Base-by-base conservation (phyloP, 2,888 invertebrate species). In the Lasioglossum marginatum region DNA sequence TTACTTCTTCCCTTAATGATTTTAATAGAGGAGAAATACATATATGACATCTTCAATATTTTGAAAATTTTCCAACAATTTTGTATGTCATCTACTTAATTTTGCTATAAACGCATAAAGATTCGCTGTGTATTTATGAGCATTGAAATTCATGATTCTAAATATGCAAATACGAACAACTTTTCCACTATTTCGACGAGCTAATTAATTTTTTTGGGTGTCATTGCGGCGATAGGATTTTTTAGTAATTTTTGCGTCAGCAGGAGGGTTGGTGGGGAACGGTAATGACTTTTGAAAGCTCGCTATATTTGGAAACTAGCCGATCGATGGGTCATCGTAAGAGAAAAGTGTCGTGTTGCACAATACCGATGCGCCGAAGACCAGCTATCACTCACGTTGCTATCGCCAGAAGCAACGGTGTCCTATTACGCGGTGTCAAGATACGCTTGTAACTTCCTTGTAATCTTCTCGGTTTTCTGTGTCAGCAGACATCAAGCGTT, bases 391-490 rank as follows among this genome's bases (percentile, higher is more conserved):
- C 43, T 81, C 81, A 66, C 75, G 71, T 78, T 66, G 75, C 81
- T 66, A 82, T 82, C 75, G 31, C 43, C 52, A 52, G 81, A 81
- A 84, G 63, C 45, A 72, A 72, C 60, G 66, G 76, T 68, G 63
- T 90, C 77, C 31, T 52, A 87, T 90, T 90, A 88, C 90, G 85
- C 90, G 82, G 31, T 80, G 91, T 91, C 88, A 81, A 83, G 68
- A 74, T 86, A 90, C 88, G 90, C 90, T 89, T 90, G 89, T 91
- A 84, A 90, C 85, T 91, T 88, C 87, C 91, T 86, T 82, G 85
- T 89, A 90, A 85, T 82, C 85, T 83, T 78, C 88, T 88, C 82
- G 74, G 79, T 40, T 82, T 87, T 86, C 81, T 43, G 74, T 80
- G 87, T 91, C 88, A 88, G 87, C 90, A 82, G 40, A 73, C 75